Conservation (phyloP, 2,797 vertebrate genomes). For the Cynopterus sphinx region DNA sequence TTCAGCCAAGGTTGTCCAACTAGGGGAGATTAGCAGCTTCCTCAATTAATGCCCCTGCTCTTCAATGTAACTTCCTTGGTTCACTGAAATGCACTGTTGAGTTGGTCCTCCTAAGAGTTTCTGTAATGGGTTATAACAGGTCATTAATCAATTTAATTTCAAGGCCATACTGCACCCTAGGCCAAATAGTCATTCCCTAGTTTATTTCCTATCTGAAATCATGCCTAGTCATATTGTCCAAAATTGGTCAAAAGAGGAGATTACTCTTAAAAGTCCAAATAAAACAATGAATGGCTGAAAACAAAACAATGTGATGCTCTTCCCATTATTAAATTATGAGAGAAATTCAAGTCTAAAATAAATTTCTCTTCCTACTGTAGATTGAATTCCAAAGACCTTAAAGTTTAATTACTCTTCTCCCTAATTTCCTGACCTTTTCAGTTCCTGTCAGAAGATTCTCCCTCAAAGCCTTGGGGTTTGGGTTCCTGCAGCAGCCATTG, state of each 20-base stretch:
- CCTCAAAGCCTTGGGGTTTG: not conserved
- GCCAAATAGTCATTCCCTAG: slow-evolving; percentile 37
- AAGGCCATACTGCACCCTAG: not conserved
- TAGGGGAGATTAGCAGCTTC: not conserved
- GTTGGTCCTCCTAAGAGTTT: not conserved
- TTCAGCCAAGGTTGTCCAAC: not conserved
- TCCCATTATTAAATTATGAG: slow-evolving; percentile 24
- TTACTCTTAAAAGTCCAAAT: slow-evolving; percentile 49
- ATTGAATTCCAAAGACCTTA: not conserved
- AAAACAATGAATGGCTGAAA: slow-evolving; percentile 38
- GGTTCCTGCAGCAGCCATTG: not conserved
- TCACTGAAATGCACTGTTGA: not conserved
- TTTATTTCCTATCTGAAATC: slow-evolving; percentile 53
- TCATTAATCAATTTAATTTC: slow-evolving; percentile 46
- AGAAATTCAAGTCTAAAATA: slow-evolving; percentile 15
- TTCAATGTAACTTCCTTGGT: slow-evolving; percentile 23
- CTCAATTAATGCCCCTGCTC: not conserved
- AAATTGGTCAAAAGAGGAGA: slow-evolving; percentile 37
- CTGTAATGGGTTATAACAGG: not conserved
- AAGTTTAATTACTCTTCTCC: not conserved
- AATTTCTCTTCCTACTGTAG: slow-evolving; percentile 28
- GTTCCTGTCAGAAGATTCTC: not conserved
- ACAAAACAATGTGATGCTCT: slow-evolving; percentile 13
- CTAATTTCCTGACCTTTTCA: not conserved
- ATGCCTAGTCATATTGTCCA: slow-evolving; percentile 7